A percentile compares a stretch with the other conserved stretches of the same genome.
These are phyloP conservation scores for Drosophila subobscura DNA, from an alignment of 1,140 invertebrate genomes.

Conservation along the genomic window DNA sequence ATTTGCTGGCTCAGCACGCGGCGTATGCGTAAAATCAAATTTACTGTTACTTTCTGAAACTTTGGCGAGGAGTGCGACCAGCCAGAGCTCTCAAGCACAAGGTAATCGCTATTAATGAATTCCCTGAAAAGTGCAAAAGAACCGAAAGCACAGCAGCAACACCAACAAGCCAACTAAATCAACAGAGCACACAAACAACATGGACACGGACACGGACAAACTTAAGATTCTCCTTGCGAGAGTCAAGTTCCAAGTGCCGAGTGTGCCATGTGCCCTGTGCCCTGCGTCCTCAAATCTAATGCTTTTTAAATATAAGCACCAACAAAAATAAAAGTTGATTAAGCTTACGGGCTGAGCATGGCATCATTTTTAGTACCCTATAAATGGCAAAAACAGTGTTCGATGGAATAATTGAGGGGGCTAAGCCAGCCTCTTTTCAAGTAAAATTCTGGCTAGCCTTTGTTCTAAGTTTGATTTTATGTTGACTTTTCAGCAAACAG, in stretches of 20 bases:
- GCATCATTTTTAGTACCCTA: slow-evolving; percentile 13
- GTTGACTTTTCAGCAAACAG: too few relatives aligned
- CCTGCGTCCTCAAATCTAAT: slow-evolving; percentile 18
- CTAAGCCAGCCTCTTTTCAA: too few relatives aligned
- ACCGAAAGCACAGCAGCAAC: slow-evolving; percentile 44
- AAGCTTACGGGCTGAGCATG: slow-evolving; percentile 30
- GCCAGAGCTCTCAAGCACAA: slow-evolving; percentile 54
- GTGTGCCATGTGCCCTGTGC: not conserved
- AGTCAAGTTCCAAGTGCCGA: slow-evolving; percentile 10
- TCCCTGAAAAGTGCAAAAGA: slow-evolving; percentile 51
- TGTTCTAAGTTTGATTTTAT: too few relatives aligned
- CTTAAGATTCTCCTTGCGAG: slow-evolving; percentile 13
- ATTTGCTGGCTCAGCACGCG: slow-evolving; percentile 57
- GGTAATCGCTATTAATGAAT: slow-evolving; percentile 73
- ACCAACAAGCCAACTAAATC: slow-evolving; percentile 32
- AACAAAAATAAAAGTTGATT: slow-evolving; percentile 46
- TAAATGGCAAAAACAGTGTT: not conserved
- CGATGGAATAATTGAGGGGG: not conserved
- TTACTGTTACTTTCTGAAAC: slow-evolving; percentile 70
- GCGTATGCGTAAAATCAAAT: slow-evolving; percentile 71
- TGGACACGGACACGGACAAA: slow-evolving; percentile 16
- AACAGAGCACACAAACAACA: slow-evolving; percentile 17
- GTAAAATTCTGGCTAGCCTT: too few relatives aligned
- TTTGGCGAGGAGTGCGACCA: slow-evolving; percentile 11
- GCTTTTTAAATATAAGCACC: slow-evolving; percentile 40